Evolutionary conservation across 2,888 invertebrate species (phyloP).

Genomic region (Lithophane ornitopus): DNA sequence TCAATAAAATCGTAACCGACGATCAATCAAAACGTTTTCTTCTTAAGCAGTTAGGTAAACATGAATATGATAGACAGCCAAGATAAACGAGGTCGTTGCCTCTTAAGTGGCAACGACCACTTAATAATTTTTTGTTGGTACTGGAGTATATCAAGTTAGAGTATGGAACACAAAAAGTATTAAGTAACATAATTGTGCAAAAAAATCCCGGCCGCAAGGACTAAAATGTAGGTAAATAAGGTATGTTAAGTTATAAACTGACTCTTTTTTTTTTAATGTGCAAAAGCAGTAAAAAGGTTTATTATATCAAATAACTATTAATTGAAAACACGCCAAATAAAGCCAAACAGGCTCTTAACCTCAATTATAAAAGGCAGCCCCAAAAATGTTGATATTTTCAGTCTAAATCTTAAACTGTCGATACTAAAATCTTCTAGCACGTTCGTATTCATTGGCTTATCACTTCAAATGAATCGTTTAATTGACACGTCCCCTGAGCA

Average conservation of each 20-base stretch:
- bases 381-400: neutral
- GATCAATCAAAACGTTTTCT: slow-evolving; percentile 29
- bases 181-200: no score
- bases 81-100: slow-evolving; percentile 18
- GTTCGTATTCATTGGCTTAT: slow-evolving; percentile 4
- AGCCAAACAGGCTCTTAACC: neutral
- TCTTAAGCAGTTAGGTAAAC: slow-evolving; percentile 16
- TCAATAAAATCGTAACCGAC: slow-evolving; percentile 3
- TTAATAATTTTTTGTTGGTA: neutral
- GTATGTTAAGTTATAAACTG: neutral
- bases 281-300: neutral
- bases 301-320: neutral
- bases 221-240: neutral
- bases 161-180: neutral
- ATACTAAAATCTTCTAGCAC: neutral
- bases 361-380: neutral
- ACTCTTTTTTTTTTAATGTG: neutral
- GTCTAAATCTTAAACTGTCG: neutral
- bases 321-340: neutral
- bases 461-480: slow-evolving; percentile 6
- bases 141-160: neutral
- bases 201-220: neutral
- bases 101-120: no score
- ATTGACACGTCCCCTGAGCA: slow-evolving; percentile 16
- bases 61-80: slow-evolving; percentile 22